Base-by-base conservation (phyloP, 1,140 invertebrate genomes). In the Drosophila kohkoa region DNA sequence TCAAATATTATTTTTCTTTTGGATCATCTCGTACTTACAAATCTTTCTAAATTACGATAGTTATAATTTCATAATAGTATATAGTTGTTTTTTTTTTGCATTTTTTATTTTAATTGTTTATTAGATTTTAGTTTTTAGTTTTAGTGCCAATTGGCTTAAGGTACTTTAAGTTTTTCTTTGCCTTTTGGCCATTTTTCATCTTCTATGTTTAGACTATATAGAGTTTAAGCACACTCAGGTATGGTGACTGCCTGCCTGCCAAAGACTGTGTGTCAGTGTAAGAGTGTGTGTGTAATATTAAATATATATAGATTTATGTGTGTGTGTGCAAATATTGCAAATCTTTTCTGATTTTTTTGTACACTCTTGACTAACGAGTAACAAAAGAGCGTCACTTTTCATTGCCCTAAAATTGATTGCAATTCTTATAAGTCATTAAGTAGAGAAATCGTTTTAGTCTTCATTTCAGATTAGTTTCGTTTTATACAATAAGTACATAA, bases 61-160 rank as follows among this genome's bases (percentile, higher is more conserved):
- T 75, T 79, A 48, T 77, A 48, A 57, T 64, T 67, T 52, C 43
- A 70, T 8, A 46, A 58, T 75, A 68, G 65, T 67, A 59, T 64
- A 41, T 60, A 62, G 52, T 60, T 55, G 6, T 35, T 46, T 16
- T 45, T 38, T 30, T 16, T 38, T 13, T 76, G 7, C 8, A 28
- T 66, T 66, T 70, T 72, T 63, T 77, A 66, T 45, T 70, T 77
- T 65, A 77, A 63, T 69, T 72, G 43, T 72, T 81, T 74, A 62
- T 90, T 86, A 90, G 76, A 82, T 70, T 66, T 83, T 77, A 76
- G 77, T 45, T 75, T 73, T 83, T 79, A 81, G 81, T 88, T 88
- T 90, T 90, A 90, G 80, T 90, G 87, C 87, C 88, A 90, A 90
- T 90, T 90, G 88, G 88, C 88, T 90, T 90, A 90, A 90, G 88